Base-by-base conservation (phyloP, 2,113 vertebrate species). In the Rhinolophus ferrumequinum region DNA sequence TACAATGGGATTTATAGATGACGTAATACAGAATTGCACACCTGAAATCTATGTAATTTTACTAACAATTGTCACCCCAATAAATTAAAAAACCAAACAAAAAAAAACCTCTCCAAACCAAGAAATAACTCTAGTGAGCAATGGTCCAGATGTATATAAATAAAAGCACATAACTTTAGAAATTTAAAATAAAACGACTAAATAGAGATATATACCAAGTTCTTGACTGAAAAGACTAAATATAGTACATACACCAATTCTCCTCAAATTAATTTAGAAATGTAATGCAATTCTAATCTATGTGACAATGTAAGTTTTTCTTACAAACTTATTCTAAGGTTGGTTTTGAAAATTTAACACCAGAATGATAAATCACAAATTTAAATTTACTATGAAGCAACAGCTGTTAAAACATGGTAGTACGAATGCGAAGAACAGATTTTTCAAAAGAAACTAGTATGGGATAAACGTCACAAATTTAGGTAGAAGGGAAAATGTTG, bases 191-290 rank as follows among this genome's bases (percentile, higher is more conserved):
- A 84, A 67, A 84, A 54, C 19, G 47, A 54, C 28, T n/a, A 77
- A 77, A 21, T 10, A 44, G 14, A 88, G 76, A 69, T 41, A 18
- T 16, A 41, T 44, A 41, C 28, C 75, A 81, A 80, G 47, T 64
- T 94, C 26, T 88, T 72, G 19, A 87, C n/a, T 81, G 50, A 88
- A 93, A 93, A 72, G 75, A 33, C 26, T 33, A 77, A 77, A 44
- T 44, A 52, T 8, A 52, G 13, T 70, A 26, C 16, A 41, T 44
- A 88, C 24, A 33, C 22, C 64, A n/a, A 38, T 28, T 73, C 41
- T 91, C 16, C 54, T 60, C 52, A 83, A 62, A 83, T 52, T 77
- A 54, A 33, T 92, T 92, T 76, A 85, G 70, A 54, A 52, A 64
- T 52, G 9, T 64, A 84, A 76, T 66, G 21, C 28, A 67, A 86